Evolutionary conservation across 2,888 invertebrate genomes (phyloP).

Genomic region (Hofmannophila pseudospretella): DNA sequence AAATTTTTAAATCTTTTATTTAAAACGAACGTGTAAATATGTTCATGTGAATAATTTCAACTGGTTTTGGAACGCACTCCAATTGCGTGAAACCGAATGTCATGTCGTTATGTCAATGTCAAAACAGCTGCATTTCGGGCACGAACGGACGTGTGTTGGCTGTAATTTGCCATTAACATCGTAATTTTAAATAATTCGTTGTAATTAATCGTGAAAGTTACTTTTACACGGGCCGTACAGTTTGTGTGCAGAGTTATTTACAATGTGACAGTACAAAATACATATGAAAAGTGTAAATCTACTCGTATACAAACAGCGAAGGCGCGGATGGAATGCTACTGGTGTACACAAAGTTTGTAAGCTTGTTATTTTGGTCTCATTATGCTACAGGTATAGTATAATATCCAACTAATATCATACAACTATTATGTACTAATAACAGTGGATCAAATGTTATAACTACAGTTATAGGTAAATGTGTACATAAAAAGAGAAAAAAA

Average conservation of each 20-base stretch:
- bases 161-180: slow-evolving; percentile 1
- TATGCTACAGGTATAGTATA: no score
- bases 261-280: slow-evolving; percentile 22
- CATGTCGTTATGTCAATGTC: not conserved
- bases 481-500: no score
- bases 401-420: no score
- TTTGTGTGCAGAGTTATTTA: slow-evolving; percentile 9
- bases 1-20: no score
- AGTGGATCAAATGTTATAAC: no score
- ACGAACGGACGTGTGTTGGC: slow-evolving; percentile 1
- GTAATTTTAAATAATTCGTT: slow-evolving; percentile 14
- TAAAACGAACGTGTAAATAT: no score
- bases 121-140: slow-evolving; percentile 1
- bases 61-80: no score
- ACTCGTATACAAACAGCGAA: slow-evolving; percentile 27
- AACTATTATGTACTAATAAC: no score
- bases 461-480: not conserved
- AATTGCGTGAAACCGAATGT: no score
- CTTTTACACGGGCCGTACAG: slow-evolving; percentile 1
- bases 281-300: slow-evolving; percentile 28
- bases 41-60: no score
- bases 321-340: slow-evolving; percentile 55
- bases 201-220: slow-evolving; percentile 21
- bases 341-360: slow-evolving; percentile 48
- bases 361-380: slow-evolving; percentile 12